These are phyloP conservation scores for Cisticola juncidis DNA, from an alignment of 2,113 vertebrate species.

Conservation along the genomic window DNA sequence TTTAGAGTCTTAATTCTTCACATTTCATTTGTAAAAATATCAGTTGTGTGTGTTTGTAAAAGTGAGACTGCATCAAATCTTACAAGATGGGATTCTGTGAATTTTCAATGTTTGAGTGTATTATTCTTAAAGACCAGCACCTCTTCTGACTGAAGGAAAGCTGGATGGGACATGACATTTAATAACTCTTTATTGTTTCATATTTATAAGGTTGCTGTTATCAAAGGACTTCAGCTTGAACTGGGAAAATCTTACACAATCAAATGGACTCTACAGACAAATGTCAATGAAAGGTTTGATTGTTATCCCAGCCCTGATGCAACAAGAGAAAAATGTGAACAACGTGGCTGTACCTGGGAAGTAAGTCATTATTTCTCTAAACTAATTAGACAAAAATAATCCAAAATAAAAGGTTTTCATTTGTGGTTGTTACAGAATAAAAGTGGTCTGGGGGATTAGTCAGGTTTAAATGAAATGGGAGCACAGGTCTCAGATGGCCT, in stretches of 20 bases:
- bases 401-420: neutral
- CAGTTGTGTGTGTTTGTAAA: neutral
- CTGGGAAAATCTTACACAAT: conserved; percentile 65
- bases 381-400: fast-evolving
- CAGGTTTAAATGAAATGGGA: neutral
- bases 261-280: neutral
- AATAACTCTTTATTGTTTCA: neutral
- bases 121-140: neutral
- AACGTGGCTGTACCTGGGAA: conserved; percentile 54
- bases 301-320: conserved; percentile 1
- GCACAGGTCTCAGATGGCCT: neutral
- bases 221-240: conserved; percentile 44
- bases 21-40: neutral
- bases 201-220: conserved; percentile 54
- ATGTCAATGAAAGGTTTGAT: conserved; percentile 33
- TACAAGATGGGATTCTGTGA: neutral
- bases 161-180: neutral
- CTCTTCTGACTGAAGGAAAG: neutral
- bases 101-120: neutral
- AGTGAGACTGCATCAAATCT: neutral
- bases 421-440: neutral
- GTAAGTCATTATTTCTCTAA: conserved; percentile 27
- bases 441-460: neutral
- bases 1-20: neutral
- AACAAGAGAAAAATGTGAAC: neutral